Evolutionary conservation across 2,888 invertebrate species (phyloP), one percentile per base, ranked within the genome.

Genomic region (Andrena trimmerana): DNA sequence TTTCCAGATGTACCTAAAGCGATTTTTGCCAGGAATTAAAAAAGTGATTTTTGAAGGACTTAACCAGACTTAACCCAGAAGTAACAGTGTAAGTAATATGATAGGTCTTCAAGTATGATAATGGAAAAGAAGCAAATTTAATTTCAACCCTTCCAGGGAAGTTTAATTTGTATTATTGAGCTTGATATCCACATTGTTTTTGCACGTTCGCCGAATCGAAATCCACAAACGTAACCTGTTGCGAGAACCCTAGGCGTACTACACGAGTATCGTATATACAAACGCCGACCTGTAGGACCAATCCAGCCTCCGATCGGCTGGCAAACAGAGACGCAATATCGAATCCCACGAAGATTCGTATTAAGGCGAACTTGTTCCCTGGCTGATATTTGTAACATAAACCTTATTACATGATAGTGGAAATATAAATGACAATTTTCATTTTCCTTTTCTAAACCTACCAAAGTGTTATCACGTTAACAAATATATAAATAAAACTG

Each of bases 161-260:
- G 13, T 42, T 4, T 16, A 16, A 42, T 42, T 42, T 4, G 4
- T 5, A 5, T 42, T 42, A 42, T 27, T 13, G 24, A 10, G 57
- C 24, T 24, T 13, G 27, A 1, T 27, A 16, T 36, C 16, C 24
- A n/a, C 6, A 29, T 27, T n/a, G 52, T 59, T 52, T 65, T 52
- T 52, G 20, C 36, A 36, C 36, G 60, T 62, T 31, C 20, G 4
- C 42, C 6, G 27, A 7, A 16, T 29, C n/a, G 31, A 20, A 63
- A 63, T 63, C 20, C 33, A 36, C 24, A 62, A 72, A 68, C 62
- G 33, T 76, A 72, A 83, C 83, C 83, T 83, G 83, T 83, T 83
- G 83, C 83, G 27, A 83, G 54, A 72, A 60, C 48, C 31, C 57
- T 20, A 76, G 66, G 5, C 50, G 33, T 54, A 27, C 50, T 29